phyloP scores from a whole-genome alignment of 64 coral and sea anemone species.

The Actinia tenebrosa region DNA sequence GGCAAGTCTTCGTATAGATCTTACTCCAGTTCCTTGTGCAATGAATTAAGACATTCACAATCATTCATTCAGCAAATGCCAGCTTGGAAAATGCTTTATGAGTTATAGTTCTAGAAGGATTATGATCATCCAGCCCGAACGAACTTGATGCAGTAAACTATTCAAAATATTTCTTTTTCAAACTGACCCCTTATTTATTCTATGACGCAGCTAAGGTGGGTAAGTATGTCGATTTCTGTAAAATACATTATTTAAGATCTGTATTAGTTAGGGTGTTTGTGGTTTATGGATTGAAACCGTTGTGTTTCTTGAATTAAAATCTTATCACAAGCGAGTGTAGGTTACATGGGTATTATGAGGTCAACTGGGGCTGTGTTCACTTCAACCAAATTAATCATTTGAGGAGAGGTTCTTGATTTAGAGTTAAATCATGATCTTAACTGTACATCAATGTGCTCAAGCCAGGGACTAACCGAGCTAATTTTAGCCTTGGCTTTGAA shows the following conservation, averaged over 20 bases:
- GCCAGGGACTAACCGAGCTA: no score
- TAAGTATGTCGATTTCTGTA: not conserved
- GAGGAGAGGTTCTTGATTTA: not conserved
- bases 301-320: not conserved
- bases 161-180: not conserved
- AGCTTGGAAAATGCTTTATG: not conserved
- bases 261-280: not conserved
- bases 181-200: not conserved
- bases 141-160: not conserved
- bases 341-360: not conserved
- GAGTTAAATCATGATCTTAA: not conserved
- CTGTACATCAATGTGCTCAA: not conserved
- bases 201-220: not conserved
- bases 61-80: not conserved
- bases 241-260: constrained; percentile 8
- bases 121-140: not conserved
- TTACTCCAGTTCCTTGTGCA: not conserved
- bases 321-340: not conserved
- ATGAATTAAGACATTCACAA: not conserved
- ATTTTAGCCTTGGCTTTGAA: not conserved
- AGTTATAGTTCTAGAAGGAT: not conserved
- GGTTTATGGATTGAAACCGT: not conserved
- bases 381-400: no score
- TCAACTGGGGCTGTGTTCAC: no score
- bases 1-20: not conserved